Conservation (phyloP, 2,113 vertebrate genomes). For the Pollimyrus isidori region DNA sequence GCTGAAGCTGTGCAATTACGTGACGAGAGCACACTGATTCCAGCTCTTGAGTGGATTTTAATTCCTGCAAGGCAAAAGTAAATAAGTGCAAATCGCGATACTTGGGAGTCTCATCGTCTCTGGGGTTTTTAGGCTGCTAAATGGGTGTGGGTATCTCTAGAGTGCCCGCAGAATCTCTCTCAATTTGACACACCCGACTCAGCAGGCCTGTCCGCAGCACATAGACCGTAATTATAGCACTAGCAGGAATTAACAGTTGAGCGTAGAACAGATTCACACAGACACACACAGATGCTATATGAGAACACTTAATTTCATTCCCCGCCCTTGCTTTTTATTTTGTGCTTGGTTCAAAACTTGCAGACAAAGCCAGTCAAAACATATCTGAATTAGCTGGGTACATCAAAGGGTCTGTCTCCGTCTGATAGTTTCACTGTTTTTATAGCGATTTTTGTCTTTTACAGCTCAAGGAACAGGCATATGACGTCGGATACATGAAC, state of each 20-base stretch:
- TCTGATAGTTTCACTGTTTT: not conserved
- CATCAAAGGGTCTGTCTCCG: not conserved
- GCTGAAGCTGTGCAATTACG: not conserved
- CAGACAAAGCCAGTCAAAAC: not conserved
- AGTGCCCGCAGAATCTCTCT: conserved; percentile 8
- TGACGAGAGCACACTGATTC: not conserved
- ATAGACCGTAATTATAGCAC: conserved; percentile 1
- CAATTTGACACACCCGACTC: conserved; percentile 7
- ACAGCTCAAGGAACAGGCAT: not conserved
- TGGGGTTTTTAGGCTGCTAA: not conserved
- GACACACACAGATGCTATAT: not conserved
- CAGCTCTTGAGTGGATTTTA: not conserved
- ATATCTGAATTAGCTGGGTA: not conserved
- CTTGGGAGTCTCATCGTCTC: not conserved
- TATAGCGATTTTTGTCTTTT: not conserved
- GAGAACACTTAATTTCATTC: not conserved
- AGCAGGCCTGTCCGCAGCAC: not conserved
- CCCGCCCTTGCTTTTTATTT: not conserved
- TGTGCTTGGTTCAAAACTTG: not conserved
- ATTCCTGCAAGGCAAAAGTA: conserved; percentile 19
- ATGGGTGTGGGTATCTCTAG: conserved; percentile 1
- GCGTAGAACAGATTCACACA: not conserved
- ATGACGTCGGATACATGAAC: not conserved
- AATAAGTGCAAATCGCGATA: conserved; percentile 6
- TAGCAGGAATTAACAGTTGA: not conserved